These are phyloP conservation scores for Tetranychus urticae DNA, from an alignment of 1,140 invertebrate species.

Conservation along the genomic window DNA sequence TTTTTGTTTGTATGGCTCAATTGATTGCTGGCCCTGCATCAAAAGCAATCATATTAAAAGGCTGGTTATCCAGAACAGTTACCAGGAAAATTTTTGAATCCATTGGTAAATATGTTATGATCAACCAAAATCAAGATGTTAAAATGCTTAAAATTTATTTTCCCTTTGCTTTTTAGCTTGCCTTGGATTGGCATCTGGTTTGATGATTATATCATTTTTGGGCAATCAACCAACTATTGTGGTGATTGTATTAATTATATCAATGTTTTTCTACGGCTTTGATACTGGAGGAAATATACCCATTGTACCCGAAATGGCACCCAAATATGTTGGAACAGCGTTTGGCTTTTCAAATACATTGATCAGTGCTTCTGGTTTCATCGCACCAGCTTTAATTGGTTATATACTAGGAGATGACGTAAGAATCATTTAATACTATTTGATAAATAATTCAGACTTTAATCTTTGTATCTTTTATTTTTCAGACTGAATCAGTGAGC, in stretches of 20 bases:
- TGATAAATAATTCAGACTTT: too few relatives aligned
- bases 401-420: background rate
- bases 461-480: too few relatives aligned
- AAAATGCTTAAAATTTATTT: too few relatives aligned
- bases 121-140: too few relatives aligned
- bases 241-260: background rate
- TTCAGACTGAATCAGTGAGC: too few relatives aligned
- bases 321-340: background rate
- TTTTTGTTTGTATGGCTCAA: background rate
- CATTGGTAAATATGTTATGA: slow-evolving; percentile 8
- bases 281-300: slow-evolving; percentile 12
- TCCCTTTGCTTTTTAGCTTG: background rate
- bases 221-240: background rate
- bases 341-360: slow-evolving; percentile 3
- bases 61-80: slow-evolving; percentile 6
- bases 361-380: background rate
- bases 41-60: background rate
- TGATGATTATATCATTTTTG: background rate
- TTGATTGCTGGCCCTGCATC: background rate
- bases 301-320: slow-evolving; percentile 6
- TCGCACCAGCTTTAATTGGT: slow-evolving; percentile 2
- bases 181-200: background rate
- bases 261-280: slow-evolving; percentile 11
- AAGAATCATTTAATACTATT: background rate
- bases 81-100: slow-evolving; percentile 14